These are phyloP conservation scores for Ceratina australensis DNA, from an alignment of 1,140 invertebrate species.

Conservation along the genomic window DNA sequence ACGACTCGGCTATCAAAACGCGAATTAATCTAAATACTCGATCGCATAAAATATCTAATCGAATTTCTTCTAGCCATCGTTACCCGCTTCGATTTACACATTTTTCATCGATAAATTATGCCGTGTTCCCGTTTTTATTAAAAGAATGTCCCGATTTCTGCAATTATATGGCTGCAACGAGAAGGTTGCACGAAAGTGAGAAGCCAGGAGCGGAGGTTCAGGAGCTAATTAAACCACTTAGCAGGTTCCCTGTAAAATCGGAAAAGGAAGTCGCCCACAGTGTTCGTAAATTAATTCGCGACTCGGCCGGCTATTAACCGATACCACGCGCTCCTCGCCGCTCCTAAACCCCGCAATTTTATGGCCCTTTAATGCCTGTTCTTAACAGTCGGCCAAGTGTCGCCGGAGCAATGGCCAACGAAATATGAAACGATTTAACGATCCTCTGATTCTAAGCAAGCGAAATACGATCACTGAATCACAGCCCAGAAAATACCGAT, in stretches of 20 bases:
- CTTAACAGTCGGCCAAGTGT: conserved; percentile 41
- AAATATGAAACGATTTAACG: conserved; percentile 1
- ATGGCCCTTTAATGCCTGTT: conserved; percentile 12
- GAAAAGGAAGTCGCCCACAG: conserved; percentile 8
- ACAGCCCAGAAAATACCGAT: too few species aligned
- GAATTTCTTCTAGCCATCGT: too few species aligned
- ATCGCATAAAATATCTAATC: too few species aligned
- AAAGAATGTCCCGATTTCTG: too few species aligned
- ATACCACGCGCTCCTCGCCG: neutral
- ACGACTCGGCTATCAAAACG: too few species aligned
- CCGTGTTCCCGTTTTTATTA: too few species aligned
- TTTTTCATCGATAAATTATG: too few species aligned
- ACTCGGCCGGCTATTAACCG: conserved; percentile 19
- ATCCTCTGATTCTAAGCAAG: neutral
- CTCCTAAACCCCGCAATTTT: conserved; percentile 12
- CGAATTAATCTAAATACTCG: too few species aligned
- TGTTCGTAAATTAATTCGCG: conserved; percentile 32
- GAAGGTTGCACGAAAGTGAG: neutral
- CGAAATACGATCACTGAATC: neutral
- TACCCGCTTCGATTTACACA: too few species aligned
- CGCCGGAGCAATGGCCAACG: neutral
- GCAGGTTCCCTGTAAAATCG: conserved; percentile 21
- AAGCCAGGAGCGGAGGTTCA: neutral
- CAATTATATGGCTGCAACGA: neutral
- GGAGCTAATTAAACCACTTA: conserved; percentile 39